A percentile compares a stretch with the other conserved stretches of the same genome.
Evolutionary conservation across 2,113 vertebrate genomes (phyloP).

Genomic region (Gadus macrocephalus): DNA sequence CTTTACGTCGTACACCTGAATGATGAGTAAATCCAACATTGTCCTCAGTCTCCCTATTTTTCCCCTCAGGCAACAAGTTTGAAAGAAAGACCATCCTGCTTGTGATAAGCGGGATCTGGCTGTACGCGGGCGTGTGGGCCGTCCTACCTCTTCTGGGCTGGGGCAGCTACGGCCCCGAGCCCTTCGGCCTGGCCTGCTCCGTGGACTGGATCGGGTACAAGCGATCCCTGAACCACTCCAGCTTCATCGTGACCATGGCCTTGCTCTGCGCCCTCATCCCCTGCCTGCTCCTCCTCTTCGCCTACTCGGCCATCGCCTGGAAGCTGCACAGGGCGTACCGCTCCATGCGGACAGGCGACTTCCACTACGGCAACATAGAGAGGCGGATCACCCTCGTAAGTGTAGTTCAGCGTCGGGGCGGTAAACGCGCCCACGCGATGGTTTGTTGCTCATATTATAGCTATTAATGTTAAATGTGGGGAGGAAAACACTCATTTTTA

Average conservation of each 20-base stretch:
- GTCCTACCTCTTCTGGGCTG: constrained; percentile 76
- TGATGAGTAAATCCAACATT: too few species aligned
- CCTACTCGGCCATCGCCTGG: constrained; percentile 77
- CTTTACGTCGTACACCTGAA: too few species aligned
- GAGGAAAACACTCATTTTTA: too few species aligned
- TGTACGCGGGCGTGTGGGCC: constrained; percentile 77
- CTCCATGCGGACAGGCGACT: constrained; percentile 69
- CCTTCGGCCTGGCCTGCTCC: constrained; percentile 78
- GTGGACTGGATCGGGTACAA: constrained; percentile 77
- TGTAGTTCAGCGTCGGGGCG: neutral
- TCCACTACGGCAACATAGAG: constrained; percentile 69
- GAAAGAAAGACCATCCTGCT: constrained; percentile 60
- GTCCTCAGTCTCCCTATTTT: too few species aligned
- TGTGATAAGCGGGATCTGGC: constrained; percentile 71
- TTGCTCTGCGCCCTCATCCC: constrained; percentile 75
- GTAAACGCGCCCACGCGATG: too few species aligned
- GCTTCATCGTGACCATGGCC: constrained; percentile 74
- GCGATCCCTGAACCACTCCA: constrained; percentile 64
- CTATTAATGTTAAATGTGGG: too few species aligned
- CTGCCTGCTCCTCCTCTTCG: constrained; percentile 65
- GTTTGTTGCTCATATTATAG: too few species aligned
- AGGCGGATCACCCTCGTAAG: constrained; percentile 76
- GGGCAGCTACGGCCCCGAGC: constrained; percentile 79
- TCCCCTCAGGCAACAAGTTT: constrained; percentile 65
- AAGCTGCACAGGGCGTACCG: constrained; percentile 77